Conservation (phyloP, 2,888 invertebrate species). For the Tuta absoluta region DNA sequence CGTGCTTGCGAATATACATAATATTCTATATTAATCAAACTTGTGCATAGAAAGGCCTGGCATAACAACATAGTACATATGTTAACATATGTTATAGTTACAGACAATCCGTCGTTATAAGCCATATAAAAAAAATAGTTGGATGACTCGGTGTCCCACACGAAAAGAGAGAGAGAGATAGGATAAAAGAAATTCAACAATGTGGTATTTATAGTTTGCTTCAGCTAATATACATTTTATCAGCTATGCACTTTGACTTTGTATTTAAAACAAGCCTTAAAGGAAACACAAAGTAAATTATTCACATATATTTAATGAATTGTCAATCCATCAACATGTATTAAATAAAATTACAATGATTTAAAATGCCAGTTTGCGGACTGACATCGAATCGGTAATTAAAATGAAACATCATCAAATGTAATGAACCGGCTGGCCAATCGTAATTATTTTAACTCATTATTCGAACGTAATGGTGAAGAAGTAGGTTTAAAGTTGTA, state of each 20-base stretch:
- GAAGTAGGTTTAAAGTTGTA: neutral
- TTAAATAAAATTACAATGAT: neutral
- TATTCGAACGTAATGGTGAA: neutral
- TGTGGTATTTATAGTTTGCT: too few relatives aligned
- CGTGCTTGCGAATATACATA: too few relatives aligned
- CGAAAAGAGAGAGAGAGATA: too few relatives aligned
- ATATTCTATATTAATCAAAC: too few relatives aligned
- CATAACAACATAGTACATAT: too few relatives aligned
- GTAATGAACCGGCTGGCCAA: conserved; percentile 8
- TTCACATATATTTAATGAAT: neutral
- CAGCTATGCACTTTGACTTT: neutral
- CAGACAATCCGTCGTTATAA: too few relatives aligned
- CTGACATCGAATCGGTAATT: neutral
- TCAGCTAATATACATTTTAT: too few relatives aligned
- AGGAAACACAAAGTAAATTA: neutral
- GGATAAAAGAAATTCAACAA: too few relatives aligned
- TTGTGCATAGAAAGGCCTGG: too few relatives aligned
- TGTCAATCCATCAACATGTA: neutral
- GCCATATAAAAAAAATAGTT: too few relatives aligned
- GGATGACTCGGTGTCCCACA: too few relatives aligned
- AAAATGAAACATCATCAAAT: conserved; percentile 3
- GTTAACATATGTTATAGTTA: too few relatives aligned
- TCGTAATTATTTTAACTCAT: conserved; percentile 4
- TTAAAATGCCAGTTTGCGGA: neutral
- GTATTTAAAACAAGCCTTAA: neutral